Conservation (phyloP, 2,797 vertebrate genomes). For the Acrossocheilus fasciatus region DNA sequence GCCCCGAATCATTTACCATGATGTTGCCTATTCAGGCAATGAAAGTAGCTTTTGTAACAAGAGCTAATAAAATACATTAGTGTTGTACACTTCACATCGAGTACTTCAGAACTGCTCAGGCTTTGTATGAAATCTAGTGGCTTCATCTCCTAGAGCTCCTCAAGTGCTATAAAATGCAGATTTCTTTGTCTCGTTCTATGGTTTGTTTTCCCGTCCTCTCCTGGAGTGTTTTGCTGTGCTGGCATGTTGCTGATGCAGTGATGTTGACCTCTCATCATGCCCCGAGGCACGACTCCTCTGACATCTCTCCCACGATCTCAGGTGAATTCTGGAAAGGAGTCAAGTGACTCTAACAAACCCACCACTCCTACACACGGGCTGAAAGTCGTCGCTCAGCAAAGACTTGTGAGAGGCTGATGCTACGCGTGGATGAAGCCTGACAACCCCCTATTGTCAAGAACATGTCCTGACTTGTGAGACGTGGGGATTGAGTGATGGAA, state of each 20-base stretch:
- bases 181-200: constrained; percentile 14
- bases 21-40: background rate
- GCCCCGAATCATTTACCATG: background rate
- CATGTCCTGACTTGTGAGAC: constrained; percentile 42
- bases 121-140: background rate
- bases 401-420: background rate
- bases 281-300: constrained; percentile 33
- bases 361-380: background rate
- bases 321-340: constrained; percentile 39
- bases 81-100: background rate
- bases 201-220: background rate
- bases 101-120: background rate
- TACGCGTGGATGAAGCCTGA: constrained; percentile 37
- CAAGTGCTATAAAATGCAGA: background rate
- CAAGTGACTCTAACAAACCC: constrained; percentile 35
- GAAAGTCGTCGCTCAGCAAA: constrained; percentile 13
- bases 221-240: constrained; percentile 13
- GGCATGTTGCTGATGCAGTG: constrained; percentile 29
- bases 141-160: background rate
- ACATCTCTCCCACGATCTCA: constrained; percentile 44
- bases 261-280: constrained; percentile 35
- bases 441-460: constrained; percentile 37
- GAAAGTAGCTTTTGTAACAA: background rate
- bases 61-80: background rate
- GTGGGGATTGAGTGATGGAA: constrained; percentile 9